Evolutionary conservation across 1,140 invertebrate genomes (phyloP), one percentile per base, ranked within the genome.

Genomic region (Prorops nasuta): DNA sequence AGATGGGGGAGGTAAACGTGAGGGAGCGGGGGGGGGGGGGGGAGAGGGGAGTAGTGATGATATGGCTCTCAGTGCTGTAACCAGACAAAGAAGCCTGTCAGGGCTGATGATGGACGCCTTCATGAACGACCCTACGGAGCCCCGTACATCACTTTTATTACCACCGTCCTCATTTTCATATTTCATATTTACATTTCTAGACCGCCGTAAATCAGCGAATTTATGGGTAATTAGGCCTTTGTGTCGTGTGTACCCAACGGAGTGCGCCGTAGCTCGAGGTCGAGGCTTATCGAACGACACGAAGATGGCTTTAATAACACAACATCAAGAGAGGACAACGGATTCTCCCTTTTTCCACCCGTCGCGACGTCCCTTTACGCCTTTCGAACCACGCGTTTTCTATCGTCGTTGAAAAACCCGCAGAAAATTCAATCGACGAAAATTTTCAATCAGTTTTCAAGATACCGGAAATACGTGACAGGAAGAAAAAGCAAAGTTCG

Each of bases 161-260:
- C 83, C 80, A 80, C 83, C 82, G 80, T 86, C 83, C 85, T 86
- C 84, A 86, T 86, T 86, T 86, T 86, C 84, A 86, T 86, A 86
- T 86, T 85, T 86, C 84, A 85, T 86, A 86, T 85, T 85, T 85
- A 84, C 84, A 85, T 82, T 81, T 82, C 72, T 73, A 68, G 72
- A 72, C 67, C 73, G 69, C 73, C 77, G 77, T 82, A 82, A 82
- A 82, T 82, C 81, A 82, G 70, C 67, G 71, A 81, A 80, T 82
- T 83, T 81, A 83, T 82, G 80, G 80, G 79, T 83, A 82, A 83
- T 83, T 83, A 83, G 80, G 77, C 80, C 76, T 80, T 80, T 80
- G 75, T 79, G 69, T 61, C 78, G 74, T 77, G 68, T 58, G 54
- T 56, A 69, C 52, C 62, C 57, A 6, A 54, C 57, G 62, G 55